phyloP scores from a whole-genome alignment of 2,888 invertebrate genomes.

The Creontiades dilutus region DNA sequence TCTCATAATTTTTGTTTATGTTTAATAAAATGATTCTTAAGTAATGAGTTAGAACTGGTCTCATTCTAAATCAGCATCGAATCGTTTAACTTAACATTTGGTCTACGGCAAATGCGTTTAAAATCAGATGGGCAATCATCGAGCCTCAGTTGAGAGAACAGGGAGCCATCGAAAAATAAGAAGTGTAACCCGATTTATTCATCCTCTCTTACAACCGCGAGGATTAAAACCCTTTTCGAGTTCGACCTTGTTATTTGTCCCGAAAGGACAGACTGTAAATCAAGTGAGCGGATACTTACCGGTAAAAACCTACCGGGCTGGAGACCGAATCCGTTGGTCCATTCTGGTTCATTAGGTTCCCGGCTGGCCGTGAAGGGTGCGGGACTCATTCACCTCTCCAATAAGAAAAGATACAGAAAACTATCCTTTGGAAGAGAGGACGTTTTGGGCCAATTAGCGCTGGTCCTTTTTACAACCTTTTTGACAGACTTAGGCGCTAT shows the following conservation, averaged over 20 bases:
- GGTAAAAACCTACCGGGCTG: not conserved
- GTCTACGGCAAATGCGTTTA: no score
- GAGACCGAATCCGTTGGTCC: conserved; percentile 25
- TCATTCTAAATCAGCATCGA: no score
- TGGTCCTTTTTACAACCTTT: conserved; percentile 1
- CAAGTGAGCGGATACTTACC: conserved; percentile 52
- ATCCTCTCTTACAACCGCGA: not conserved
- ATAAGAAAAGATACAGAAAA: not conserved
- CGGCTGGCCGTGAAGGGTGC: conserved; percentile 61
- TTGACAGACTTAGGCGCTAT: not conserved
- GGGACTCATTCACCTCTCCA: conserved; percentile 57
- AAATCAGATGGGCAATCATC: no score
- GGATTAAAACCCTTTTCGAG: conserved; percentile 49
- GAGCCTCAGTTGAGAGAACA: no score
- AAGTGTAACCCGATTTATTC: not conserved
- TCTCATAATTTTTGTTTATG: no score
- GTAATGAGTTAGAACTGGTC: no score
- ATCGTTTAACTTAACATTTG: no score
- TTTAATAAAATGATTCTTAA: no score
- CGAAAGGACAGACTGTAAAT: conserved; percentile 41
- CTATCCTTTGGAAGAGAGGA: conserved; percentile 62
- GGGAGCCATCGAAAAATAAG: no score
- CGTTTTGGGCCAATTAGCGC: conserved; percentile 52
- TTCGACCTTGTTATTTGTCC: conserved; percentile 47
- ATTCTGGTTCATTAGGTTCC: conserved; percentile 58